Percentiles rank a stretch among this genome's conserved stretches.
phyloP scores from a whole-genome alignment of 1,140 invertebrate genomes.

The Conopomorpha cramerella region DNA sequence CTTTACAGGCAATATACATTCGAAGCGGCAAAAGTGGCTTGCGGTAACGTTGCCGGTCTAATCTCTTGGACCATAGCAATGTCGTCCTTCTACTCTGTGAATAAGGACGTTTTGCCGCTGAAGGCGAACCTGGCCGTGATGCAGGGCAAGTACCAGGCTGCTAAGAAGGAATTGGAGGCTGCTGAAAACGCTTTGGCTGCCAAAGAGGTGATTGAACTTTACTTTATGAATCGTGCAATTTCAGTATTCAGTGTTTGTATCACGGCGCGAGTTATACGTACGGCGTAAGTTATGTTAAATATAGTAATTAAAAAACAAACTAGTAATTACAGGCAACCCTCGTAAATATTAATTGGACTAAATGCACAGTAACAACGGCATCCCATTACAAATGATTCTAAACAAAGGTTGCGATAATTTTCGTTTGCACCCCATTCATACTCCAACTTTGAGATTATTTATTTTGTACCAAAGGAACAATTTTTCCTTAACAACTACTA shows the following conservation, averaged over 20 bases:
- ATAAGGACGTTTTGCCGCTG: constrained; percentile 87
- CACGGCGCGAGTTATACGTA: constrained; percentile 69
- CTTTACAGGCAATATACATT: constrained; percentile 71
- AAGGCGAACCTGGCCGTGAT: constrained; percentile 80
- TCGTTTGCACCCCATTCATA: no score
- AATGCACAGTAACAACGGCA: no score
- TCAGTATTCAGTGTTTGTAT: constrained; percentile 2
- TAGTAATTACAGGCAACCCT: no score
- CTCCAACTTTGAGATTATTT: no score
- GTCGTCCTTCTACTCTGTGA: constrained; percentile 81
- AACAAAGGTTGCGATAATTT: no score
- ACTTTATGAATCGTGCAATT: no score
- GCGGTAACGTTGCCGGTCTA: constrained; percentile 86
- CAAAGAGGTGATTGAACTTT: constrained; percentile 67
- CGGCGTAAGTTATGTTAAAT: no score
- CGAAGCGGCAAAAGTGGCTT: constrained; percentile 81
- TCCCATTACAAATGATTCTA: no score
- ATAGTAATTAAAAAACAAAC: no score
- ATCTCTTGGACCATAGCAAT: constrained; percentile 89
- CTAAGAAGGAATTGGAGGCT: constrained; percentile 71
- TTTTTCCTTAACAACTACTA: no score
- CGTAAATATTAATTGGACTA: no score
- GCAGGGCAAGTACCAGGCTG: constrained; percentile 72
- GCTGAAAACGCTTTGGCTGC: constrained; percentile 73
- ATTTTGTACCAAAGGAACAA: no score